Conservation (phyloP, 2,888 invertebrate genomes). For the Pediacus dermestoides region DNA sequence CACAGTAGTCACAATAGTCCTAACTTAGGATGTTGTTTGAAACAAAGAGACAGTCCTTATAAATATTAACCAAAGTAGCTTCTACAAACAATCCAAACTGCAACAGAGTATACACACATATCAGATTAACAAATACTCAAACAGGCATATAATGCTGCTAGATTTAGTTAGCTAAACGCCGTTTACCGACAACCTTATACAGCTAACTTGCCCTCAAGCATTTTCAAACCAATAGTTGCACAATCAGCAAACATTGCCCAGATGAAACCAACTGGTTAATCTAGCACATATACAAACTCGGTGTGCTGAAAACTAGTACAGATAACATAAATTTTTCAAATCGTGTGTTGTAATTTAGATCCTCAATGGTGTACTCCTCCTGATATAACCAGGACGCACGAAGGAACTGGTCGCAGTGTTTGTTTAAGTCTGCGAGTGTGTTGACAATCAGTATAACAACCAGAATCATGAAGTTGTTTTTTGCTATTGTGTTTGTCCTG, state of each 20-base stretch:
- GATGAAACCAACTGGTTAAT: slow-evolving; percentile 20
- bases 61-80: no score
- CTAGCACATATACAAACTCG: slow-evolving; percentile 25
- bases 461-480: background rate
- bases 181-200: slow-evolving; percentile 7
- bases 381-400: slow-evolving; percentile 41
- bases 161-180: no score
- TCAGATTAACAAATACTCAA: no score
- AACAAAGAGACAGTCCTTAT: no score
- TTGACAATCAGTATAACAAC: slow-evolving; percentile 5
- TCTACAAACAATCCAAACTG: no score
- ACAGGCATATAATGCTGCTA: no score
- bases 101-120: no score
- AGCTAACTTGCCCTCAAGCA: slow-evolving; percentile 3
- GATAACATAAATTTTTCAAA: slow-evolving; percentile 33
- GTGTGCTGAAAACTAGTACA: slow-evolving; percentile 26
- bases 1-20: no score
- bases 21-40: no score
- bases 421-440: slow-evolving; percentile 21
- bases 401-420: slow-evolving; percentile 31
- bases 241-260: slow-evolving; percentile 4
- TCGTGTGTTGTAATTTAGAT: slow-evolving; percentile 28
- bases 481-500: slow-evolving; percentile 1
- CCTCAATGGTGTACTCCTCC: slow-evolving; percentile 32
- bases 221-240: slow-evolving; percentile 3